Conservation (phyloP, 1,140 invertebrate species). For the Cotesia vestalis region DNA sequence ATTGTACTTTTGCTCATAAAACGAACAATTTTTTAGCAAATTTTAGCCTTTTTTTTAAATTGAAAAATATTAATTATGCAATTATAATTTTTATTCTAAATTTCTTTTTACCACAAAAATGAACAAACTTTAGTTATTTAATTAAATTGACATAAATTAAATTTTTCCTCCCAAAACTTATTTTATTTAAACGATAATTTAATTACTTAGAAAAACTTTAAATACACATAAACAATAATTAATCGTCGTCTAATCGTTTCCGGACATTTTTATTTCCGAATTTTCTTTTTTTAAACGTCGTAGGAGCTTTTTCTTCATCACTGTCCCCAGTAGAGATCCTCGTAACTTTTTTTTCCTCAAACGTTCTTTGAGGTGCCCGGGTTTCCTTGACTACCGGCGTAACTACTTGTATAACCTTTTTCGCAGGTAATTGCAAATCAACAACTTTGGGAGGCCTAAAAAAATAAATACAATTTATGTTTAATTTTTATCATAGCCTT, state of each 20-base stretch:
- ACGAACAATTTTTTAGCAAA: too few species aligned
- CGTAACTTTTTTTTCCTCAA: constrained; percentile 72
- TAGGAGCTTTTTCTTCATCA: constrained; percentile 56
- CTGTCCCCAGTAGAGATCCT: constrained; percentile 64
- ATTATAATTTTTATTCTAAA: too few species aligned
- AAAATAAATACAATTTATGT: constrained; percentile 25
- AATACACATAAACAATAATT: constrained; percentile 30
- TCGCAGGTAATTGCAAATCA: constrained; percentile 70
- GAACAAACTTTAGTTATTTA: too few species aligned
- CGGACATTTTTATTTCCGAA: constrained; percentile 69
- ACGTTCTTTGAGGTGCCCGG: constrained; percentile 65
- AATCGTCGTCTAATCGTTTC: constrained; percentile 70
- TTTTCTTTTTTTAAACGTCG: constrained; percentile 74
- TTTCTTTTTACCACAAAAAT: too few species aligned
- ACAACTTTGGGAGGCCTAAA: constrained; percentile 61
- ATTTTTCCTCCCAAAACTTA: too few species aligned
- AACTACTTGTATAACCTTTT: constrained; percentile 52
- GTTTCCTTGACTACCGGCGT: constrained; percentile 52
- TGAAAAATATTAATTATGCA: too few species aligned
- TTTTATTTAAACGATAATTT: too few species aligned
- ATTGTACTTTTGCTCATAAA: too few species aligned
- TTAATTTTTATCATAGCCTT: neutral
- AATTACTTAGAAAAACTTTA: too few species aligned
- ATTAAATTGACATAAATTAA: too few species aligned
- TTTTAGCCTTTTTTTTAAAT: too few species aligned